Conservation (phyloP, 2,797 vertebrate species). For the Syndactyla subalaris region DNA sequence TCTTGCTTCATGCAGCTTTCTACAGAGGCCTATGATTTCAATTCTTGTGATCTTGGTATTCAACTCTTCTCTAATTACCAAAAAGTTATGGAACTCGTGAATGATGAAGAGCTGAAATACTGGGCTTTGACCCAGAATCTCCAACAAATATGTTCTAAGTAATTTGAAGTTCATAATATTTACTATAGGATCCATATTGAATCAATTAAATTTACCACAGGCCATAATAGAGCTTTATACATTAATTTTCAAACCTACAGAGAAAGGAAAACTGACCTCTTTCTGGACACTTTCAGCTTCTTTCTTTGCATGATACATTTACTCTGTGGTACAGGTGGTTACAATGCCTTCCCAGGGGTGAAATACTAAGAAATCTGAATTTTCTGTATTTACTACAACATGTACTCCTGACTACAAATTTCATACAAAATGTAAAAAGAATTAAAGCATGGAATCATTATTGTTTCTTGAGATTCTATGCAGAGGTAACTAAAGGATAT, state of each 20-base stretch:
- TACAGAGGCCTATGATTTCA: background rate
- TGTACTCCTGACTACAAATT: background rate
- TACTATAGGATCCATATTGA: background rate
- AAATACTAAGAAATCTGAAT: background rate
- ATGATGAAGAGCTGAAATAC: background rate
- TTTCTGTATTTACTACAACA: background rate
- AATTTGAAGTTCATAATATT: background rate
- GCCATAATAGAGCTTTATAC: fast-evolving
- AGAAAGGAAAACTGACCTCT: background rate
- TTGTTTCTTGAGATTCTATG: background rate
- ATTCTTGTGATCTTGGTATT: background rate
- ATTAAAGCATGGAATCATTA: background rate
- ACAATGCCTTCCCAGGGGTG: background rate
- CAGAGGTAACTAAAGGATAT: background rate
- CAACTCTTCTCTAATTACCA: background rate
- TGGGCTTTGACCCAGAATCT: background rate
- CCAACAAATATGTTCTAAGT: background rate
- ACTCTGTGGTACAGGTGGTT: background rate
- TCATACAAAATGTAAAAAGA: background rate
- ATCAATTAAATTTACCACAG: background rate
- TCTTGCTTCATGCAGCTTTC: background rate
- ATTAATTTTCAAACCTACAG: background rate
- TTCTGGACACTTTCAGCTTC: background rate
- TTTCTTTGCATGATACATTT: background rate
- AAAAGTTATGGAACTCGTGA: fast-evolving